These are phyloP conservation scores for Grapholita molesta DNA, from an alignment of 1,140 invertebrate genomes.

Conservation along the genomic window DNA sequence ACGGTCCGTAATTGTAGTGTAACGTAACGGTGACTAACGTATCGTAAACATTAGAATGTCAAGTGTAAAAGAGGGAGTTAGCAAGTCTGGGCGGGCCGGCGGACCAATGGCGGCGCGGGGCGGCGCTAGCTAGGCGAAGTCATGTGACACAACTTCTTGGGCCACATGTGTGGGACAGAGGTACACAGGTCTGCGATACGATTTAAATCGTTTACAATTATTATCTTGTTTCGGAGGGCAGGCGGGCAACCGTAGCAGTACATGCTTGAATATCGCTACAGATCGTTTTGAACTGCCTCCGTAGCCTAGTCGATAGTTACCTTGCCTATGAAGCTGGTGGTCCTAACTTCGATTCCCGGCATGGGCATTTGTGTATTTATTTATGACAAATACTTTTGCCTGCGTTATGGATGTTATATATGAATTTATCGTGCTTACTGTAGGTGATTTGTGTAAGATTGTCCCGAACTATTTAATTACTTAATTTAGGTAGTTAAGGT, in stretches of 20 bases:
- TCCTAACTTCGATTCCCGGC: too few species aligned
- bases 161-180: not conserved
- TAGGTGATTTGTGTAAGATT: too few species aligned
- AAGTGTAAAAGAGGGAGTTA: slow-evolving; percentile 60
- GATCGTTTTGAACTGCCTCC: too few species aligned
- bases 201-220: not conserved
- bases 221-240: not conserved
- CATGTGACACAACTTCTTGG: slow-evolving; percentile 38
- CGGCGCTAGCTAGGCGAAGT: slow-evolving; percentile 58
- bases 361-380: too few species aligned
- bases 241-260: not conserved
- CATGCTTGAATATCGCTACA: too few species aligned
- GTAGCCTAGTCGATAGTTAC: too few species aligned
- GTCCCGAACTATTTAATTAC: too few species aligned
- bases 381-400: too few species aligned
- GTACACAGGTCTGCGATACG: not conserved
- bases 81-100: slow-evolving; percentile 64
- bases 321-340: too few species aligned
- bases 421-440: too few species aligned
- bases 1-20: not conserved
- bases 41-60: slow-evolving; percentile 73
- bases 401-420: too few species aligned
- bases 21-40: slow-evolving; percentile 5
- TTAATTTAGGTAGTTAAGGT: too few species aligned
- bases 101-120: slow-evolving; percentile 61